These are phyloP conservation scores for Busseola fusca DNA, from an alignment of 2,888 invertebrate genomes.

Conservation along the genomic window DNA sequence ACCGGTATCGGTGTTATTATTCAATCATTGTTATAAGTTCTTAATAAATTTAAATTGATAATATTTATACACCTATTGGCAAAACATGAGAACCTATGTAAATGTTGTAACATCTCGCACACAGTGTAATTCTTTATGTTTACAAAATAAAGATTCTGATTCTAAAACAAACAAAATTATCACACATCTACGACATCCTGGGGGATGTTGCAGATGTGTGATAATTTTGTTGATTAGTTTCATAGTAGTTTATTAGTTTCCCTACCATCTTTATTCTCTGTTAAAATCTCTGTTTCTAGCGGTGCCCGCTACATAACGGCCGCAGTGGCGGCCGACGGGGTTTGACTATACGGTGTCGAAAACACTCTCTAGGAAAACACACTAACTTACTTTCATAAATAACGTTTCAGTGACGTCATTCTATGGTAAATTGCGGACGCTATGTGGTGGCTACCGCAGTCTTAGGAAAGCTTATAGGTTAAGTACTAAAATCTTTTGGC, in stretches of 20 bases:
- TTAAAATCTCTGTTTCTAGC: too few species aligned
- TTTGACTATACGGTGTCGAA: not conserved
- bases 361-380: not conserved
- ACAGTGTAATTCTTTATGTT: too few species aligned
- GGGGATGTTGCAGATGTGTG: too few species aligned
- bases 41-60: too few species aligned
- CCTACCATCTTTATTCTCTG: not conserved
- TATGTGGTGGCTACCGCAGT: not conserved
- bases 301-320: not conserved
- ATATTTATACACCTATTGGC: too few species aligned
- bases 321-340: not conserved
- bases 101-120: too few species aligned
- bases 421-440: not conserved
- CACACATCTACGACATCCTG: not conserved
- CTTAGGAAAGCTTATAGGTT: not conserved
- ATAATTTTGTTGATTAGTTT: too few species aligned
- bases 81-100: too few species aligned
- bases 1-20: too few species aligned
- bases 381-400: not conserved
- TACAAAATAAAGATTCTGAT: too few species aligned
- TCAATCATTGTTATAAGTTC: too few species aligned
- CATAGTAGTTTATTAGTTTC: too few species aligned
- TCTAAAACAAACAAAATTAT: not conserved
- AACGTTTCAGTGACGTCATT: not conserved
- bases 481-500: not conserved